A percentile compares a stretch with the other conserved stretches of the same genome.
Evolutionary conservation across 2,888 invertebrate species (phyloP).

Genomic region (Smittia sp.): DNA sequence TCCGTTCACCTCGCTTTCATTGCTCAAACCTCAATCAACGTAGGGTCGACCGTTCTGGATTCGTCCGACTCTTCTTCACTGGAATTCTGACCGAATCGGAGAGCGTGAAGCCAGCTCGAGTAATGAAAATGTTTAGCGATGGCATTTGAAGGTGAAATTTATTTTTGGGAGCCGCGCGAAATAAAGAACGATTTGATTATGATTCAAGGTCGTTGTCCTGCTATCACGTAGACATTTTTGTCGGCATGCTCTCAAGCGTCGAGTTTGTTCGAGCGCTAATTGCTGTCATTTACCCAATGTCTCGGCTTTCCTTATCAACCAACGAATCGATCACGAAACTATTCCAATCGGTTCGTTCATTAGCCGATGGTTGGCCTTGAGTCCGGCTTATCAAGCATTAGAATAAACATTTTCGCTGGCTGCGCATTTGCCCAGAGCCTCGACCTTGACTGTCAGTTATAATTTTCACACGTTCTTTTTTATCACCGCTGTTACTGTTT

Average conservation of each 20-base stretch:
- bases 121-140: background rate
- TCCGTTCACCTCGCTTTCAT: background rate
- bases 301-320: no score
- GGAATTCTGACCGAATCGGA: no score
- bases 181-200: background rate
- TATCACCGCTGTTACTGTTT: no score
- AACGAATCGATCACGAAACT: no score
- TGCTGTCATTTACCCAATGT: no score
- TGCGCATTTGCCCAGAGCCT: background rate
- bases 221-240: background rate
- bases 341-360: background rate
- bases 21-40: no score
- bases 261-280: no score
- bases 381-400: constrained; percentile 17
- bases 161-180: background rate
- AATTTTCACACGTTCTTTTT: no score
- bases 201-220: constrained; percentile 6
- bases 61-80: background rate
- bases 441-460: constrained; percentile 28
- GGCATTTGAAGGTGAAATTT: constrained; percentile 31
- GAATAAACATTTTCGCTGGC: background rate
- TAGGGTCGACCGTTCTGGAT: no score
- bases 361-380: background rate
- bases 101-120: background rate
- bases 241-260: no score